Percentiles rank a stretch among this genome's conserved stretches.
Conservation (phyloP, 2,113 vertebrate species). For the Petrocephalus zakoni region DNA sequence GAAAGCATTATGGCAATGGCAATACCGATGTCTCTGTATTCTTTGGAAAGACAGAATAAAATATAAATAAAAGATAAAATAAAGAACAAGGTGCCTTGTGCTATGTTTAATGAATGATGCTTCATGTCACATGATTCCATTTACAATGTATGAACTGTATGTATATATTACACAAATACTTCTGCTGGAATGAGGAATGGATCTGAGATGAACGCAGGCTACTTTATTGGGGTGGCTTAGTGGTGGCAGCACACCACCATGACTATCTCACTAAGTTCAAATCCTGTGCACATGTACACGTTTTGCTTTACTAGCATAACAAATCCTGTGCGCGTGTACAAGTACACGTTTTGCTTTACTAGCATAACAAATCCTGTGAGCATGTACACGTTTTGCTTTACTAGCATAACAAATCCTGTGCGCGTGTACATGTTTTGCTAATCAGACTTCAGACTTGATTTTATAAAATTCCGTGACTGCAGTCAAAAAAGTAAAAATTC, state of each 20-base stretch:
- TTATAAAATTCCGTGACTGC: too few relatives aligned
- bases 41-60: background rate
- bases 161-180: background rate
- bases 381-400: background rate
- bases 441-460: too few relatives aligned
- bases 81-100: background rate
- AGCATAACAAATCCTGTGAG: background rate
- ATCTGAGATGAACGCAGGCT: background rate
- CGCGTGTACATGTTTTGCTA: too few relatives aligned
- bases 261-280: background rate
- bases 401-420: too few relatives aligned
- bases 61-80: background rate
- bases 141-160: background rate
- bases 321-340: too few relatives aligned
- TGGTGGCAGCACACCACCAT: background rate
- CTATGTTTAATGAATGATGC: background rate
- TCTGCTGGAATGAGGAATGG: background rate
- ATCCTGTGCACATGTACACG: background rate
- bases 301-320: too few relatives aligned
- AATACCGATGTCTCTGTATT: background rate
- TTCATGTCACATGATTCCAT: background rate
- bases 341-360: too few relatives aligned
- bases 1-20: background rate
- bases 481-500: too few relatives aligned
- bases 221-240: background rate